Evolutionary conservation across 1,140 invertebrate species (phyloP).

Genomic region (Muscidifurax raptorellus): DNA sequence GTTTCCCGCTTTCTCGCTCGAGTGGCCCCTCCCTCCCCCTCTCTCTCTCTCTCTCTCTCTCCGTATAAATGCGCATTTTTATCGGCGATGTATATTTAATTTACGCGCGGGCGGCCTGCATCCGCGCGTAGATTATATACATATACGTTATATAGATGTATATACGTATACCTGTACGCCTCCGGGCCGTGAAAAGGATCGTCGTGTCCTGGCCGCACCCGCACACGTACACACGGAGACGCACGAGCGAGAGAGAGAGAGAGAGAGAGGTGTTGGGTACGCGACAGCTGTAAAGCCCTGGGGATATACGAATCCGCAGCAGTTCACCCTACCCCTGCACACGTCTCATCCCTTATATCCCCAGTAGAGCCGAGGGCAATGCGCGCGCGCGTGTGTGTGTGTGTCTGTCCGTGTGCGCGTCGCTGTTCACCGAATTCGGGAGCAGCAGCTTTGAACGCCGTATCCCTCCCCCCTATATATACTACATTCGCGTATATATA

Average conservation of each 20-base stretch:
- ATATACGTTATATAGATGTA: neutral
- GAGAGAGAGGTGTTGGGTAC: conserved; percentile 68
- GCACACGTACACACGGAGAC: neutral
- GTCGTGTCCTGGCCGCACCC: neutral
- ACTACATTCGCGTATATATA: neutral
- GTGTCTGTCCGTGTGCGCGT: neutral
- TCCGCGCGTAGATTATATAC: neutral
- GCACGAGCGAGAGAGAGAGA: conserved; percentile 20
- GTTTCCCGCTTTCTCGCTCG: neutral
- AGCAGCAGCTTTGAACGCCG: conserved; percentile 7
- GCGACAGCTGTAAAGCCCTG: conserved; percentile 73
- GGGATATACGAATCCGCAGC: conserved; percentile 57
- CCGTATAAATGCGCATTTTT: conserved; percentile 44
- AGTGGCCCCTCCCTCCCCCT: neutral
- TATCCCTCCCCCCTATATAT: neutral
- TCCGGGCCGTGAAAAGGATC: neutral
- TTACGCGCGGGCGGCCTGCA: conserved; percentile 13
- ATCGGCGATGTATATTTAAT: conserved; percentile 52
- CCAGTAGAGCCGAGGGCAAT: conserved; percentile 19
- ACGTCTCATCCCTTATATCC: conserved; percentile 34
- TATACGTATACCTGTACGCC: conserved; percentile 23
- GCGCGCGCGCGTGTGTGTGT: neutral
- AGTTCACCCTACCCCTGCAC: neutral
- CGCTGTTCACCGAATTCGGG: neutral
- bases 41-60: neutral